phyloP scores from a whole-genome alignment of 2,888 invertebrate species.

The Leptinotarsa juncta region DNA sequence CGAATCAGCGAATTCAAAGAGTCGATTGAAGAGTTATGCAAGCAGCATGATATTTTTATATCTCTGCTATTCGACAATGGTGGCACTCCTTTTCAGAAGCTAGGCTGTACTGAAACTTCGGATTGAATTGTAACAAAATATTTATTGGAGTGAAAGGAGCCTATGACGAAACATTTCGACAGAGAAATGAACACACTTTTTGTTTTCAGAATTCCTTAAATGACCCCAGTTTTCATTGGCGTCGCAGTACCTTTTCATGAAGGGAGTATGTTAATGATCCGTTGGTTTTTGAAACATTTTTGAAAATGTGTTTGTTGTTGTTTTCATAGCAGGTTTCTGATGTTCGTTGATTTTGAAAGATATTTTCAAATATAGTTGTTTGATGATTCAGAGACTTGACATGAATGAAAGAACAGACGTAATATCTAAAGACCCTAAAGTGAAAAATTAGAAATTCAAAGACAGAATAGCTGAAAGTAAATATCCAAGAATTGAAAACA shows the following conservation, averaged over 20 bases:
- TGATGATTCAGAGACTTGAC: no score
- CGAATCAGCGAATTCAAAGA: conserved; percentile 8
- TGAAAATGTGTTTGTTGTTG: no score
- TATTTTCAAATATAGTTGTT: no score
- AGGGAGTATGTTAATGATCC: no score
- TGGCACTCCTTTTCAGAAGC: conserved; percentile 19
- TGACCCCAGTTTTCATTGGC: neutral
- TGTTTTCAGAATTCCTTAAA: neutral
- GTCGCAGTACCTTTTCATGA: neutral
- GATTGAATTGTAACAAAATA: conserved; percentile 12
- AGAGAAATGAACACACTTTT: neutral
- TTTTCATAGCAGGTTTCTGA: no score
- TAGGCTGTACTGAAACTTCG: neutral
- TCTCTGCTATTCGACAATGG: conserved; percentile 3
- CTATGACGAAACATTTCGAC: neutral
- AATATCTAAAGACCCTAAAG: no score
- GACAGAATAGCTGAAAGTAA: no score
- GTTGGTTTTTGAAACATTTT: no score
- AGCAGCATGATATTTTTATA: conserved; percentile 8
- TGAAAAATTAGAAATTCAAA: no score
- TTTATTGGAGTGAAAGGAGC: conserved; percentile 1
- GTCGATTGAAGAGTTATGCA: neutral
- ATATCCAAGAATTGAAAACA: no score
- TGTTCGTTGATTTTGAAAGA: no score
- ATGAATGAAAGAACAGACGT: no score